phyloP scores from a whole-genome alignment of 2,113 vertebrate species.

The Sinocyclocheilus maitianheensis region DNA sequence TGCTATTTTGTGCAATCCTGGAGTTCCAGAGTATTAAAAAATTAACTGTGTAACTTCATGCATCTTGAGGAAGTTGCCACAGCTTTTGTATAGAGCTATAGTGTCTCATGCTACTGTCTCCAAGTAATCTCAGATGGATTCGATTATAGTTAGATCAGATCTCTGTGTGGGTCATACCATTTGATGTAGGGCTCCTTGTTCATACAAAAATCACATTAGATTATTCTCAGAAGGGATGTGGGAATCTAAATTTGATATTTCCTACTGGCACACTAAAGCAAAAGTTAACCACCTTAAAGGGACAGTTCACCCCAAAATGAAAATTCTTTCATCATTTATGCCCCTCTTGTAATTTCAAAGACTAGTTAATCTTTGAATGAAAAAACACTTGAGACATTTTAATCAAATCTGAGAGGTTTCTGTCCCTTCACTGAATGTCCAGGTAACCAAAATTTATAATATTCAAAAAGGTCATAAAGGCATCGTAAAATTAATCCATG shows the following conservation, averaged over 20 bases:
- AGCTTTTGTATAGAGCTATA: neutral
- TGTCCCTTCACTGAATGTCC: too few species aligned
- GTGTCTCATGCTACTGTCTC: constrained; percentile 9
- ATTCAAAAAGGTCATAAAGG: too few species aligned
- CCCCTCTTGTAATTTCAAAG: neutral
- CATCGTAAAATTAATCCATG: too few species aligned
- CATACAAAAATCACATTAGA: neutral
- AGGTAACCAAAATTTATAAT: too few species aligned
- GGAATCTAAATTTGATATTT: neutral
- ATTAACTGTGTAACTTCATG: neutral
- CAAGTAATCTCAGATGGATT: neutral
- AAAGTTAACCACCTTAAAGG: neutral
- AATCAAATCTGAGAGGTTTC: too few species aligned
- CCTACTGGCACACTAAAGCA: neutral
- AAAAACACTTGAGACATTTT: neutral
- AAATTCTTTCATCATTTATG: neutral
- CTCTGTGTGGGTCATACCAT: neutral
- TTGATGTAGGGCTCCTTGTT: neutral
- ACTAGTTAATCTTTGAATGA: neutral
- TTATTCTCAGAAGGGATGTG: neutral
- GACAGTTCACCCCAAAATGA: too few species aligned
- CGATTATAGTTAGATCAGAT: neutral
- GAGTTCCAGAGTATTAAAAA: neutral
- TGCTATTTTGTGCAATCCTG: neutral
- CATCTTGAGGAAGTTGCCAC: neutral